Evolutionary conservation across 2,888 invertebrate species (phyloP).

Genomic region (Zelleria hepariella): DNA sequence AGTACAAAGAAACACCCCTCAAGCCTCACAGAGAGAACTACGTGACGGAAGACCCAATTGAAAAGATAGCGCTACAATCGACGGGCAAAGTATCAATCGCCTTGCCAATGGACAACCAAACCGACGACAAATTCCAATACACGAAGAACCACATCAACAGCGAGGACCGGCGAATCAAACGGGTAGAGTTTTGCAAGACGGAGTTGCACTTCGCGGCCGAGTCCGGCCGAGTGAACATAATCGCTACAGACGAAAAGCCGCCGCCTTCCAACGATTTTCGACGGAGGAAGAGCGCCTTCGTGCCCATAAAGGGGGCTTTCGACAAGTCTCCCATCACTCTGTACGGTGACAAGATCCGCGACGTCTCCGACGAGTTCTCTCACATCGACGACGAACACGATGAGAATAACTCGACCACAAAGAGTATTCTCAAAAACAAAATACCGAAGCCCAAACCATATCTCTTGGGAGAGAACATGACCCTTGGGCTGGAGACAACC

Average conservation of each 20-base stretch:
- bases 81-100: slow-evolving; percentile 56
- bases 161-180: slow-evolving; percentile 74
- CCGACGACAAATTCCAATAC: slow-evolving; percentile 29
- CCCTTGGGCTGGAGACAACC: slow-evolving; percentile 37
- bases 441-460: slow-evolving; percentile 82
- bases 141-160: slow-evolving; percentile 35
- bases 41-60: slow-evolving; percentile 31
- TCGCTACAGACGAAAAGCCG: slow-evolving; percentile 89
- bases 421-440: slow-evolving; percentile 82
- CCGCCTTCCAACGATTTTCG: slow-evolving; percentile 87
- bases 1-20: slow-evolving; percentile 28
- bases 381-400: slow-evolving; percentile 42
- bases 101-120: slow-evolving; percentile 45
- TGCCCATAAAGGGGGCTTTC: slow-evolving; percentile 50
- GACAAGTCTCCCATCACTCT: slow-evolving; percentile 72
- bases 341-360: slow-evolving; percentile 68
- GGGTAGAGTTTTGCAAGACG: slow-evolving; percentile 89
- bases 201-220: slow-evolving; percentile 91
- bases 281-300: slow-evolving; percentile 73
- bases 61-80: slow-evolving; percentile 50
- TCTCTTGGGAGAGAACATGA: slow-evolving; percentile 78
- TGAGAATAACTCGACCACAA: slow-evolving; percentile 72
- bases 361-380: slow-evolving; percentile 25
- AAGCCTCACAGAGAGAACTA: slow-evolving; percentile 36
- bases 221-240: slow-evolving; percentile 87